Evolutionary conservation across 1,140 invertebrate genomes (phyloP), one percentile per base, ranked within the genome.

Genomic region (Drosophila quadrilineata): DNA sequence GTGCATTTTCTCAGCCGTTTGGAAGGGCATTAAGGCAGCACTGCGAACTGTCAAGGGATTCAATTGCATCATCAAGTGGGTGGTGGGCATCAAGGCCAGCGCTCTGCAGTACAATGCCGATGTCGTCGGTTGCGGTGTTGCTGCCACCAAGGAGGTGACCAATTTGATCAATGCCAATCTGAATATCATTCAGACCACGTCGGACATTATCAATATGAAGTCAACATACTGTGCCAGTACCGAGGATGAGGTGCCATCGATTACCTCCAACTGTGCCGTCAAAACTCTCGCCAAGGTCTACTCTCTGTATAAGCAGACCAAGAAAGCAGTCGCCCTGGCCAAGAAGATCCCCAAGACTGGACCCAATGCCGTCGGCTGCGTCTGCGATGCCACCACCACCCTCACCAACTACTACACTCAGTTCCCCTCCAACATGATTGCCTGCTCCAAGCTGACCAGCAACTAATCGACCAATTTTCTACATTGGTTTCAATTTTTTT

Each of bases 1-100:
- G 0, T 0, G 24, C 3, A 0, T 63, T 9, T 40, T 75, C 2
- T 33, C 28, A 0, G 0, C 0, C 3, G 17, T 10, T n/a, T 70
- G 54, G 46, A 43, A 29, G 16, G 16, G 12, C 38, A 10, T 80
- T 2, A 67, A 74, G 50, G 3, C 6, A 0, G 10, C 16, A 0
- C 35, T 87, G 14, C 82, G 69, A 28, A 43, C 41, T 33, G 8
- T 74, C 1, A 87, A 87, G 56, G 82, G 82, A 12, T 38, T 87
- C 12, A 87, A 80, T 26, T 87, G 82, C 31, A 5, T 71, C 8
- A 6, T 86, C 6, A 73, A 80, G 33, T 80, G 75, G 71, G 80
- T 80, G 3, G 14, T 29, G 2, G 75, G 65, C 40, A 80, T 87
- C 22, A 14, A 74, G 59, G 36, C 9, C 9, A 80, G 63, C 16